Evolutionary conservation across 2,113 vertebrate species (phyloP), one percentile per base, ranked within the genome.

Genomic region (Varanus salvator): DNA sequence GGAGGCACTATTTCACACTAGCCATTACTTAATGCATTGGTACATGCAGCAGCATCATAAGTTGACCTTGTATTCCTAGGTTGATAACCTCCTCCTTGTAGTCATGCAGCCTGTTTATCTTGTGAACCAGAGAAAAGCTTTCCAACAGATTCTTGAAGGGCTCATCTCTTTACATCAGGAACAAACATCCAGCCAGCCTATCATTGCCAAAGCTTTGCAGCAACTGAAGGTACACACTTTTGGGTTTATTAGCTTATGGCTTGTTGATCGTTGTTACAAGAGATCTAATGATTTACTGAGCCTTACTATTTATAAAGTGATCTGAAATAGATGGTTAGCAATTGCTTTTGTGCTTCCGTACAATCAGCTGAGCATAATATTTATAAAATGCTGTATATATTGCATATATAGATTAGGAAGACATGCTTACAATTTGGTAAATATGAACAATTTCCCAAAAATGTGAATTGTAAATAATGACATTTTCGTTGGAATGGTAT

Each of bases 121-220:
- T 88, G 96, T 98, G 66, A 96, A 97, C 80, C 99, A 98, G 94
- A 97, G 99, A 34, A 99, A 99, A 94, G 95, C 97, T 91, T 99
- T 99, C 95, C 99, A 99, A 93, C 98, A 98, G 92, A 98, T 97
- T 90, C 97, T 98, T 90, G 98, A 98, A 94, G 98, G 98, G 8
- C 97, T 98, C 19, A 89, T 99, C 75, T 97, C 97, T 31, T 97
- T 99, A 3, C 97, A 95, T 87, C 98, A 98, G 34, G 99, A 99
- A 77, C 99, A 99, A 96, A 99, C 99, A 5, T 99, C 99, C 27
- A 99, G 99, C 88, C 98, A 99, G 93, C 99, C 98, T 1, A 95
- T 99, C 88, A 98, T 99, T 0, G 98, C 98, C 31, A 97, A 95
- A 64, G 99, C 98, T 87, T 95, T 99, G n/a, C 98, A 99, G 81